These are phyloP conservation scores for Phengaris arion DNA, from an alignment of 2,888 invertebrate species.

Conservation along the genomic window DNA sequence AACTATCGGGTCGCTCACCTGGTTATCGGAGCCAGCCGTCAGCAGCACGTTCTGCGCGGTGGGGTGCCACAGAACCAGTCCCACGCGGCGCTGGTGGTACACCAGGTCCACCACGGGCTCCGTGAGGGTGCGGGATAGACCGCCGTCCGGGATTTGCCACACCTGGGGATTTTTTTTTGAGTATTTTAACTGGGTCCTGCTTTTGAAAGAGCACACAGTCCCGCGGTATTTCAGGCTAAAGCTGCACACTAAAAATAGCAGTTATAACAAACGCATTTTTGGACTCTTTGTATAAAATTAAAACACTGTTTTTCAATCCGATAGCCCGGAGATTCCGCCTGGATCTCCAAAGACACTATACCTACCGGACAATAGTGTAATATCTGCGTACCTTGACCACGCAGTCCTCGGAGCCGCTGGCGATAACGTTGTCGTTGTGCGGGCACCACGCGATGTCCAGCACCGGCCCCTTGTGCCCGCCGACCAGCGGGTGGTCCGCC, in stretches of 20 bases:
- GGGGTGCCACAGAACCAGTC: slow-evolving; percentile 97
- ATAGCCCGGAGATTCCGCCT: too few relatives aligned
- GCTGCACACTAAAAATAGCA: too few relatives aligned
- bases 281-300: too few relatives aligned
- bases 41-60: slow-evolving; percentile 96
- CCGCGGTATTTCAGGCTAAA: too few relatives aligned
- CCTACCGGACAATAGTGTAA: too few relatives aligned
- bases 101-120: slow-evolving; percentile 96
- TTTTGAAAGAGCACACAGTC: too few relatives aligned
- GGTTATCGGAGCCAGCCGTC: slow-evolving; percentile 95
- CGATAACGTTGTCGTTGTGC: slow-evolving; percentile 98
- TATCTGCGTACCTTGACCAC: slow-evolving; percentile 86
- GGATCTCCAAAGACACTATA: too few relatives aligned
- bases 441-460: slow-evolving; percentile 99
- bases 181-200: too few relatives aligned
- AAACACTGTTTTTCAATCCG: too few relatives aligned
- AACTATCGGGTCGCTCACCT: slow-evolving; percentile 69
- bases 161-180: slow-evolving; percentile 64
- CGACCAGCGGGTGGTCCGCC: slow-evolving; percentile 95
- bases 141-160: slow-evolving; percentile 97
- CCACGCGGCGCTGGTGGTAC: slow-evolving; percentile 95
- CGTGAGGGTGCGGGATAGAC: slow-evolving; percentile 92
- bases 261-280: too few relatives aligned
- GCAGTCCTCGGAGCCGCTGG: slow-evolving; percentile 97
- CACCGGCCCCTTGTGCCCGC: slow-evolving; percentile 97